These are phyloP conservation scores for Planiliza haematocheilus DNA, from an alignment of 2,113 vertebrate genomes.

Conservation along the genomic window DNA sequence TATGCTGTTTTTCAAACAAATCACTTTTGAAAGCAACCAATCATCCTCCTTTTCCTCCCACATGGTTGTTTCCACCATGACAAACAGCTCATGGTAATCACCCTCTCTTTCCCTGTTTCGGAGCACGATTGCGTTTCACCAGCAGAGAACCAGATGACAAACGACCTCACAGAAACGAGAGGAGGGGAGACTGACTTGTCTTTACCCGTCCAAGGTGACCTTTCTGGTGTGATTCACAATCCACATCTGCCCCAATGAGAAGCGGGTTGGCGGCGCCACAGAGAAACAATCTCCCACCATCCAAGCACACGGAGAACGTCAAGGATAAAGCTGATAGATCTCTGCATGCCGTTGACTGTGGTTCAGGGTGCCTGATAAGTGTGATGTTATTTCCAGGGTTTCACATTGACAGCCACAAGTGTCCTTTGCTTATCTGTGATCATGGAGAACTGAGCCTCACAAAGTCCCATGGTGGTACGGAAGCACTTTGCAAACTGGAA, in stretches of 20 bases:
- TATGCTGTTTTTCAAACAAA: constrained; percentile 69
- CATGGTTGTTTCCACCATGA: constrained; percentile 50
- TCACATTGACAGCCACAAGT: constrained; percentile 35
- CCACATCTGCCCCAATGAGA: constrained; percentile 30
- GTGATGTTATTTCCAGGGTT: constrained; percentile 63
- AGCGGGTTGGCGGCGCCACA: constrained; percentile 9
- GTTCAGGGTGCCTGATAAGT: constrained; percentile 55
- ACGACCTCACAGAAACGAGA: constrained; percentile 47
- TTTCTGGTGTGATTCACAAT: constrained; percentile 65
- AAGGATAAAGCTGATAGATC: constrained; percentile 39
- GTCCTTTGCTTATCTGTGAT: constrained; percentile 55
- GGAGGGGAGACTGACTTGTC: constrained; percentile 28
- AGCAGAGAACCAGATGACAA: constrained; percentile 71
- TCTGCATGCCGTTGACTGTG: constrained; percentile 13
- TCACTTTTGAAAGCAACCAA: constrained; percentile 71
- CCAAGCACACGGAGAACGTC: constrained; percentile 15
- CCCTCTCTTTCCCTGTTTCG: constrained; percentile 44
- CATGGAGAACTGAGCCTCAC: constrained; percentile 12
- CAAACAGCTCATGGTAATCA: constrained; percentile 73
- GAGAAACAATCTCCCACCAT: constrained; percentile 72
- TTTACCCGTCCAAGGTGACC: constrained; percentile 71
- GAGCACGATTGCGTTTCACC: constrained; percentile 67
- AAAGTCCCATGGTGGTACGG: background rate
- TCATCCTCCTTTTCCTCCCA: constrained; percentile 59
- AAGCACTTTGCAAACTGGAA: constrained; percentile 30